Conservation (phyloP, 2,888 invertebrate species). For the Sabatieria punctata region DNA sequence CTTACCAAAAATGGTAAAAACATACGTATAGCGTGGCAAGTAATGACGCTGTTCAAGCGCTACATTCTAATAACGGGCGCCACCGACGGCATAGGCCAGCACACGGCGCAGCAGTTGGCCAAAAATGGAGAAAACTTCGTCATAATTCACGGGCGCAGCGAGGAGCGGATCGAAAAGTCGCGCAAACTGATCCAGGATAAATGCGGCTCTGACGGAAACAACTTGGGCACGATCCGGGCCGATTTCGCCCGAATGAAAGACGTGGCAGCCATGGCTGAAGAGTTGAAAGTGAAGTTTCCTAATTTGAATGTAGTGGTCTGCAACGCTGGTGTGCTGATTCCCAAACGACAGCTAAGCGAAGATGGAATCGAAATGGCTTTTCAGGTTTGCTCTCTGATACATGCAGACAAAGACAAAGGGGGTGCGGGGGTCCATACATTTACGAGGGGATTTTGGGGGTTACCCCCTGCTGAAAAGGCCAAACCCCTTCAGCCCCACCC, state of each 20-base stretch:
- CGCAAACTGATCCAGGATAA: neutral
- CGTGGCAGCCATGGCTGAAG: slow-evolving; percentile 21
- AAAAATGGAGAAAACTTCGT: slow-evolving; percentile 21
- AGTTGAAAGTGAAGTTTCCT: slow-evolving; percentile 21
- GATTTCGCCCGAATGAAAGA: slow-evolving; percentile 15
- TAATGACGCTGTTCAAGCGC: too few species aligned
- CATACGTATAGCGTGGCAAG: too few species aligned
- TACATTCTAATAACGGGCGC: slow-evolving; percentile 21
- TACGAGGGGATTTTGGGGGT: too few species aligned
- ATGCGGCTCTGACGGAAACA: neutral
- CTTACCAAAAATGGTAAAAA: too few species aligned
- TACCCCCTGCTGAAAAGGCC: too few species aligned
- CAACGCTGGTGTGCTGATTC: slow-evolving; percentile 23
- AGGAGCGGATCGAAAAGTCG: slow-evolving; percentile 17
- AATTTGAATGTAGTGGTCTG: slow-evolving; percentile 22
- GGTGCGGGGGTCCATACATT: slow-evolving; percentile 20
- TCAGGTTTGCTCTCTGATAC: slow-evolving; percentile 20
- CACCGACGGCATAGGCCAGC: slow-evolving; percentile 23
- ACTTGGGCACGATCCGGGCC: too few species aligned
- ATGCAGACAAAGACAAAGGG: slow-evolving; percentile 17
- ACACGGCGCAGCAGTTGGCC: slow-evolving; percentile 14
- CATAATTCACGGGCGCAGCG: slow-evolving; percentile 23
- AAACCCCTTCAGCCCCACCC: too few species aligned
- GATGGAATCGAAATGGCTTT: slow-evolving; percentile 25
- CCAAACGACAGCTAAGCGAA: slow-evolving; percentile 17